Conservation (phyloP, 2,888 invertebrate genomes). For the Drosophila ustulata region DNA sequence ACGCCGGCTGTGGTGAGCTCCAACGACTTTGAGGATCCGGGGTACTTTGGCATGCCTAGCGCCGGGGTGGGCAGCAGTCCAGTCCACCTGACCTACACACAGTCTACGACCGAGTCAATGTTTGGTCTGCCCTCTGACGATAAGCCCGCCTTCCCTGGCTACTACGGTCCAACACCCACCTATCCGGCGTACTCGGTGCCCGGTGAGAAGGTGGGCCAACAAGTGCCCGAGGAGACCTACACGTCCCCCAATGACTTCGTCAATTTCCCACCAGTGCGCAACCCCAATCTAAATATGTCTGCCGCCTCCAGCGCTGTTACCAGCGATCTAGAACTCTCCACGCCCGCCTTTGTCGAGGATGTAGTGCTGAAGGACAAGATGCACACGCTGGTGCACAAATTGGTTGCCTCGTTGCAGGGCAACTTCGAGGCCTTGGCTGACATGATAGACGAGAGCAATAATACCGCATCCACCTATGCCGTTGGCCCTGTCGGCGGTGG, state of each 20-base stretch:
- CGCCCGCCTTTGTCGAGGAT: slow-evolving; percentile 92
- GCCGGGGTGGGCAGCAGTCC: slow-evolving; percentile 56
- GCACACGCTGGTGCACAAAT: slow-evolving; percentile 92
- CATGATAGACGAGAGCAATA: slow-evolving; percentile 87
- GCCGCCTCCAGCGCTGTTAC: slow-evolving; percentile 86
- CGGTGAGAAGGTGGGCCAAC: slow-evolving; percentile 75
- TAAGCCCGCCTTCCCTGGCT: slow-evolving; percentile 83
- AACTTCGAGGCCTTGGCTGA: slow-evolving; percentile 93
- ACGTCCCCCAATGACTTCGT: slow-evolving; percentile 90
- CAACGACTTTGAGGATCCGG: slow-evolving; percentile 85
- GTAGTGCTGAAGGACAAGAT: slow-evolving; percentile 91
- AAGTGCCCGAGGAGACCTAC: slow-evolving; percentile 86
- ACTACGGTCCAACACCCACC: slow-evolving; percentile 84
- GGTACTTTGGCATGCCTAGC: slow-evolving; percentile 80
- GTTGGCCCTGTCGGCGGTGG: slow-evolving; percentile 38
- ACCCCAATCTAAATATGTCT: slow-evolving; percentile 92
- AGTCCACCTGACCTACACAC: slow-evolving; percentile 63
- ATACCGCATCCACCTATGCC: slow-evolving; percentile 69
- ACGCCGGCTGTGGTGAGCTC: slow-evolving; percentile 68
- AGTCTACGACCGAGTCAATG: slow-evolving; percentile 70
- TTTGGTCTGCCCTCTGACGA: slow-evolving; percentile 81
- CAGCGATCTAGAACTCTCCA: slow-evolving; percentile 89
- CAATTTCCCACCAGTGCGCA: slow-evolving; percentile 94
- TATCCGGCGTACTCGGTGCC: slow-evolving; percentile 84
- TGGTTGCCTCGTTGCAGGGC: slow-evolving; percentile 92